Evolutionary conservation across 2,797 vertebrate genomes (phyloP).

Genomic region (Dryobates pubescens): DNA sequence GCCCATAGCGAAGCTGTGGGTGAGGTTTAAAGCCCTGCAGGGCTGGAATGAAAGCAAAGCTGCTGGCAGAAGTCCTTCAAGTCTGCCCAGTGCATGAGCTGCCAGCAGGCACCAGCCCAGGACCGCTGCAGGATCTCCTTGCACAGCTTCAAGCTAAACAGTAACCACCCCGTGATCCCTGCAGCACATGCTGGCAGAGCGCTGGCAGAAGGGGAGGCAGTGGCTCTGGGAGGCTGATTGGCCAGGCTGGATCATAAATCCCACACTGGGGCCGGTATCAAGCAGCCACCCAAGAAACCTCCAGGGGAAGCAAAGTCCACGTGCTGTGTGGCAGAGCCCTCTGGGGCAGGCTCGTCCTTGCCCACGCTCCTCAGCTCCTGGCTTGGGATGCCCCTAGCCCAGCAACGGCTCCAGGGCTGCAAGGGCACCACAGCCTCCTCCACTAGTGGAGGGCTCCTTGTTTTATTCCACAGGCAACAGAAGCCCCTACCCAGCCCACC

Average conservation of each 20-base stretch:
- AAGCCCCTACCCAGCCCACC: neutral
- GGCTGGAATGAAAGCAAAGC: neutral
- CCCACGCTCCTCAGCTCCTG: neutral
- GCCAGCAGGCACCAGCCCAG: neutral
- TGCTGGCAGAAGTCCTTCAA: neutral
- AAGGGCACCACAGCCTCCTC: neutral
- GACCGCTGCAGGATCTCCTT: neutral
- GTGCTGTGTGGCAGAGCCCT: rapidly evolving
- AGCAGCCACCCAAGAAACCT: neutral
- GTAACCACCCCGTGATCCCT: neutral
- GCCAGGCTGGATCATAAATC: neutral
- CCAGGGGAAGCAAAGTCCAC: neutral
- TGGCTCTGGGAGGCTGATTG: neutral
- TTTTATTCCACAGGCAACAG: neutral
- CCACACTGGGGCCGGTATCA: neutral
- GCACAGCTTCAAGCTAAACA: neutral
- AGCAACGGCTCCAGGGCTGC: neutral
- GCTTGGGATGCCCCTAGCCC: rapidly evolving
- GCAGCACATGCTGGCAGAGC: neutral
- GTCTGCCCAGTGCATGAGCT: neutral
- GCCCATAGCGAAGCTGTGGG: neutral
- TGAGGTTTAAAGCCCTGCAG: neutral
- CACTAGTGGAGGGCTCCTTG: rapidly evolving
- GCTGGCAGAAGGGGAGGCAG: neutral
- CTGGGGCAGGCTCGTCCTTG: neutral